A percentile compares a stretch with the other conserved stretches of the same genome.
Conservation (phyloP, 2,113 vertebrate species). For the Murina feae region DNA sequence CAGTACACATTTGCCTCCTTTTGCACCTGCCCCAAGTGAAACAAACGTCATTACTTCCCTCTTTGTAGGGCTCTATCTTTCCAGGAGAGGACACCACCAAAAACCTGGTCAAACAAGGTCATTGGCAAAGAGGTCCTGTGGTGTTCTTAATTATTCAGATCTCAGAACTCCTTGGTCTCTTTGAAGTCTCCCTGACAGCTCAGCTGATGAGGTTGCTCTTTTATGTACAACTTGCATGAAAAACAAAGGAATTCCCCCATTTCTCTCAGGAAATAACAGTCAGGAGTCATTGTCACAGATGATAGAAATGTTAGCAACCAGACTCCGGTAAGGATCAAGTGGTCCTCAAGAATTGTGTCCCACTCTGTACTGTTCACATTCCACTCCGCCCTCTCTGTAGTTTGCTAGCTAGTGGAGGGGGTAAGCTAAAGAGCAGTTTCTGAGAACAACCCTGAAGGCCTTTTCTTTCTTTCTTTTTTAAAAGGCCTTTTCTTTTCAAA, state of each 20-base stretch:
- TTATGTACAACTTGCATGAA: neutral
- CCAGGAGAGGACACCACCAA: neutral
- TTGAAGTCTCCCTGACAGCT: neutral
- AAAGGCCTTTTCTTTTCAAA: slow-evolving; percentile 54
- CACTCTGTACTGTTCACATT: slow-evolving; percentile 66
- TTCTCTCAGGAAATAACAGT: slow-evolving; percentile 72
- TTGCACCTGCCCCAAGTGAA: neutral
- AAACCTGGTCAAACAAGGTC: neutral
- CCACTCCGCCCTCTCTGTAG: slow-evolving; percentile 67
- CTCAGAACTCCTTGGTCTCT: neutral
- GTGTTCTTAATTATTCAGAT: neutral
- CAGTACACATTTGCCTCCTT: neutral
- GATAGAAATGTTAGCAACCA: slow-evolving; percentile 70
- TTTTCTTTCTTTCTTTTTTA: slow-evolving; percentile 39
- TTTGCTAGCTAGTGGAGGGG: slow-evolving; percentile 48
- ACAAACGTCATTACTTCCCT: neutral
- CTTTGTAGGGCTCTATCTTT: neutral
- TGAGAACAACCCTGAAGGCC: slow-evolving; percentile 71
- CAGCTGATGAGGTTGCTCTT: neutral
- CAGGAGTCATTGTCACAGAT: slow-evolving; percentile 70
- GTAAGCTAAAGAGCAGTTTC: slow-evolving; percentile 59
- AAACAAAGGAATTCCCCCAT: slow-evolving; percentile 35
- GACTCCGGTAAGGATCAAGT: slow-evolving; percentile 37
- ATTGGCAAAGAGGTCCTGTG: neutral
- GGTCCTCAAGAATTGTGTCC: slow-evolving; percentile 12